Percentiles rank a stretch among this genome's conserved stretches.
Conservation (phyloP, 2,888 invertebrate genomes). For the Perizoma flavofasciatum region DNA sequence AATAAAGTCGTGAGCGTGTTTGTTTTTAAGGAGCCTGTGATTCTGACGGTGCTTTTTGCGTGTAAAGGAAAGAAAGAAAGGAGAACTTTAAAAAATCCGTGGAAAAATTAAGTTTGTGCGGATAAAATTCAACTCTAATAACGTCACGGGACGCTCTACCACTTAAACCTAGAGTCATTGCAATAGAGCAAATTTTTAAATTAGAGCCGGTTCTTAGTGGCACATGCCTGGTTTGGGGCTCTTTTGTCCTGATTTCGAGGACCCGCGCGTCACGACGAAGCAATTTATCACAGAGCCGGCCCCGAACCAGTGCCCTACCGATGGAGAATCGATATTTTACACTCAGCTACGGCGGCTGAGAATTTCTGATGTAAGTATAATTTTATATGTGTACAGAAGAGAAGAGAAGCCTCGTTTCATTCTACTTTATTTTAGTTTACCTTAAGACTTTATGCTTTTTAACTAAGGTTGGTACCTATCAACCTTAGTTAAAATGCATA, state of each 20-base stretch:
- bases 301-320: constrained; percentile 57
- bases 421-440: no score
- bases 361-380: constrained; percentile 15
- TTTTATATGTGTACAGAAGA: not conserved
- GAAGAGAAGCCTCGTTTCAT: no score
- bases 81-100: no score
- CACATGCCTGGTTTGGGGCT: constrained; percentile 3
- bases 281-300: constrained; percentile 65
- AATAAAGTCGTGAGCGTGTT: no score
- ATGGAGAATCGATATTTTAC: constrained; percentile 68
- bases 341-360: constrained; percentile 41
- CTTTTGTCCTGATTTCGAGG: constrained; percentile 51
- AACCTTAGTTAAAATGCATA: no score
- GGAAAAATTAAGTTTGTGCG: no score
- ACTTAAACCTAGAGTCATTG: not conserved
- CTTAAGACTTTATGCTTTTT: no score
- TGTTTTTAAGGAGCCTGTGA: no score
- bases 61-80: no score
- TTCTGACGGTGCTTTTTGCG: no score
- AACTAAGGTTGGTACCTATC: no score
- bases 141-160: not conserved
- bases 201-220: not conserved
- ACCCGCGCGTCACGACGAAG: constrained; percentile 56
- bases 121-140: no score
- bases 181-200: constrained; percentile 2